Base-by-base conservation (phyloP, 2,888 invertebrate genomes). In the Cryptops parisi region DNA sequence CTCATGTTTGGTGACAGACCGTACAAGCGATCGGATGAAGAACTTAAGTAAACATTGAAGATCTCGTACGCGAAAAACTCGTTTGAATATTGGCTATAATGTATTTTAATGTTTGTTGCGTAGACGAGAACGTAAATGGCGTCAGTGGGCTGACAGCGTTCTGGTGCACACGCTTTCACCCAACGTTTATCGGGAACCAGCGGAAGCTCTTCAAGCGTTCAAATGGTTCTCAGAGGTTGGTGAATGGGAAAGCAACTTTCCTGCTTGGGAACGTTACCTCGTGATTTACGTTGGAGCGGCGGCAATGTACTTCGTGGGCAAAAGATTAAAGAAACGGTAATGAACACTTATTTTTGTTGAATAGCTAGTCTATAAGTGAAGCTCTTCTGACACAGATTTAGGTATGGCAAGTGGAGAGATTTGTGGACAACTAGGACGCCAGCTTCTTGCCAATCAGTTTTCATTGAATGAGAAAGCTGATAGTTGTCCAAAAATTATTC, bases 121-220 rank as follows among this genome's bases (percentile, higher is more conserved):
- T 64, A 93, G 93, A 40, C 83, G 85, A 60, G 97, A 97, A 70
- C 78, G 90, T 33, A 82, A 88, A 64, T 98, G 97, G 97, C 77
- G 98, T 47, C 78, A 82, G 64, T 98, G 98, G 98, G 85, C 84
- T 0, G 98, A 98, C 67, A 77, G 79, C 47, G 80, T 82, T 40
- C 75, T 96, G 1, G 93, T 98, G 0, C 97, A 96, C 67, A 80
- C 82, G 0, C 73, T 98, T 33, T 96, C 97, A 0, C 98, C 98
- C 0, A 98, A 98, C 70, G 91, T 96, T 26, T 98, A 98, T 66
- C 78, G 94, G 54, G 87, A 87, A 0, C 70, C 78, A 0, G 70
- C 73, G 0, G 97, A 98, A 72, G 79, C 97, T 0, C 68, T 90
- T 22, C 82, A 90, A 66, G 86, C 97, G 0, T 97, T 98, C 69